These are phyloP conservation scores for Muscina levida DNA, from an alignment of 2,888 invertebrate genomes.

Conservation along the genomic window DNA sequence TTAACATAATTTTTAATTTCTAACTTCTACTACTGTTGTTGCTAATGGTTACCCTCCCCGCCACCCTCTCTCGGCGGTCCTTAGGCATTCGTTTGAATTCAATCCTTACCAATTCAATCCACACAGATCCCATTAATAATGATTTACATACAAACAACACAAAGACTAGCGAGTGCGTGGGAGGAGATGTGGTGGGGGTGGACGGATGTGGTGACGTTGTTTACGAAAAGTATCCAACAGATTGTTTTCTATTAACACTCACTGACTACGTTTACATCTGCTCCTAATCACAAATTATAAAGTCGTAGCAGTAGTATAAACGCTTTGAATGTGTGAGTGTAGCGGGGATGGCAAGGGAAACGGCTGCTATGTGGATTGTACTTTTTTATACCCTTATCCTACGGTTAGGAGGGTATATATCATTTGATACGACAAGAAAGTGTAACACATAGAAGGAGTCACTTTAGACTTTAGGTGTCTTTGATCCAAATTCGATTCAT, in stretches of 20 bases:
- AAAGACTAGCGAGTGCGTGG: slow-evolving; percentile 11
- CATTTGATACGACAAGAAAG: too few species aligned
- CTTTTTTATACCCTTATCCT: too few species aligned
- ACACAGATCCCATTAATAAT: slow-evolving; percentile 56
- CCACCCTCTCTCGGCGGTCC: neutral
- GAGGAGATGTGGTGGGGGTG: neutral
- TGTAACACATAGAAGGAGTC: too few species aligned
- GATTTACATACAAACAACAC: slow-evolving; percentile 46
- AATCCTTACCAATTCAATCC: slow-evolving; percentile 18
- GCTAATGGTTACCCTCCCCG: neutral
- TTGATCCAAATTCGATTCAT: too few species aligned
- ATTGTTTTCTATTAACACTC: slow-evolving; percentile 50
- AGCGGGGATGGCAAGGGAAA: too few species aligned
- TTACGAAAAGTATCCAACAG: slow-evolving; percentile 39
- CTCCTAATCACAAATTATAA: slow-evolving; percentile 41
- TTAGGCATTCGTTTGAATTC: neutral
- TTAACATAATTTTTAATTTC: slow-evolving; percentile 39
- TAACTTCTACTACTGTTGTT: slow-evolving; percentile 13
- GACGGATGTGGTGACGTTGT: neutral
- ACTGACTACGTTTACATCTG: neutral
- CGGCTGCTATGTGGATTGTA: too few species aligned
- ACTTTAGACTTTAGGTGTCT: too few species aligned
- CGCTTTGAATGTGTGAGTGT: neutral
- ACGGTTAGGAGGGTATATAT: too few species aligned
- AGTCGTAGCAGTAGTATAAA: neutral